Conservation (phyloP, 2,797 vertebrate species). For the Cyprinodon diabolis region DNA sequence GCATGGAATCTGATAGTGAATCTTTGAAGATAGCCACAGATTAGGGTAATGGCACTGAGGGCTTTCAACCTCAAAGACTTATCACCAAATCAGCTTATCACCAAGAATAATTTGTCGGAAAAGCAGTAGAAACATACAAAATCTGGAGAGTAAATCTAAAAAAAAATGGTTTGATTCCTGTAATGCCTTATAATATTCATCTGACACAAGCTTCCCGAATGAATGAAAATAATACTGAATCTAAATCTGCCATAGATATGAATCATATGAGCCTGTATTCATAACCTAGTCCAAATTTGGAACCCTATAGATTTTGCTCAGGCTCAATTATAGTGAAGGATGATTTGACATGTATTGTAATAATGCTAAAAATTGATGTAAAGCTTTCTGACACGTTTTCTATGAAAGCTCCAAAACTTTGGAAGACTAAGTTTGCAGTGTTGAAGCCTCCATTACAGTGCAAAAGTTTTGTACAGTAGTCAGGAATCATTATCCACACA, state of each 20-base stretch:
- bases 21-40: neutral
- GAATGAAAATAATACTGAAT: too few species aligned
- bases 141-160: too few species aligned
- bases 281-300: neutral
- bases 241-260: neutral
- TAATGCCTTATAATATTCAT: neutral
- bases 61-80: neutral
- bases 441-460: too few species aligned
- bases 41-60: neutral
- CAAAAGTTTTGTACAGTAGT: neutral
- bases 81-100: neutral
- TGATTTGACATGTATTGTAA: neutral
- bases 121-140: neutral
- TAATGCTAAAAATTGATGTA: neutral
- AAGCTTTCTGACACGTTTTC: neutral
- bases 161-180: neutral
- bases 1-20: neutral
- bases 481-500: neutral
- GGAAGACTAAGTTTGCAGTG: neutral
- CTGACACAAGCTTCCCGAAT: neutral
- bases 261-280: neutral
- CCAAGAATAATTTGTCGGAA: neutral
- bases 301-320: neutral
- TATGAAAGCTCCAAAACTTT: neutral
- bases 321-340: neutral